These are phyloP conservation scores for Callorhinus ursinus DNA, from an alignment of 2,113 vertebrate species.

Conservation along the genomic window DNA sequence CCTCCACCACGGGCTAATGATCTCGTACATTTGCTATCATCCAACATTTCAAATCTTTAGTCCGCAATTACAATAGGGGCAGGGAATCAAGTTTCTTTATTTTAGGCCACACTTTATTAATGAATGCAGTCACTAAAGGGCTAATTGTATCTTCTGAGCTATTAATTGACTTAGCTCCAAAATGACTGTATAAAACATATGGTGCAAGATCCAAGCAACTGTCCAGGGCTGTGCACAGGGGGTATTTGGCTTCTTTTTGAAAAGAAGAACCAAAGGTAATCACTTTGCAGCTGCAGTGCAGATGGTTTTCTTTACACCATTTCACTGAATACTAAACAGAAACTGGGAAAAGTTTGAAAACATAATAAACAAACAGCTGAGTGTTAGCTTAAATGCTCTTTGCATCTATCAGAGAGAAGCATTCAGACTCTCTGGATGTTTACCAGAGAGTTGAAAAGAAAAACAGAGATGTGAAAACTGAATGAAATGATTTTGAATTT, in stretches of 20 bases:
- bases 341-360: constrained; percentile 76
- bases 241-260: constrained; percentile 41
- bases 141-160: constrained; percentile 59
- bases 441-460: constrained; percentile 67
- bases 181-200: constrained; percentile 52
- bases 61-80: not conserved
- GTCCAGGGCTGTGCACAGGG: constrained; percentile 9
- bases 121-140: constrained; percentile 47
- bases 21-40: not conserved
- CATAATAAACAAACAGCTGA: constrained; percentile 78
- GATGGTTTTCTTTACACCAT: constrained; percentile 72
- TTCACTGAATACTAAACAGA: constrained; percentile 77
- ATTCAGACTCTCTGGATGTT: constrained; percentile 74
- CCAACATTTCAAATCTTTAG: constrained; percentile 4
- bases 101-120: constrained; percentile 41
- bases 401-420: constrained; percentile 69
- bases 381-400: constrained; percentile 73
- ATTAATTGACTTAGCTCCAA: constrained; percentile 63
- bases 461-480: constrained; percentile 62
- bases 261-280: constrained; percentile 69
- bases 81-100: constrained; percentile 22
- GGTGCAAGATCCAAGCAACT: constrained; percentile 6
- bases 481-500: constrained; percentile 76
- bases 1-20: not conserved
- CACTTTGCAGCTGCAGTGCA: constrained; percentile 79